Conservation (phyloP, 92 coral and sea anemone genomes). For the Virgularia gustaviana region DNA sequence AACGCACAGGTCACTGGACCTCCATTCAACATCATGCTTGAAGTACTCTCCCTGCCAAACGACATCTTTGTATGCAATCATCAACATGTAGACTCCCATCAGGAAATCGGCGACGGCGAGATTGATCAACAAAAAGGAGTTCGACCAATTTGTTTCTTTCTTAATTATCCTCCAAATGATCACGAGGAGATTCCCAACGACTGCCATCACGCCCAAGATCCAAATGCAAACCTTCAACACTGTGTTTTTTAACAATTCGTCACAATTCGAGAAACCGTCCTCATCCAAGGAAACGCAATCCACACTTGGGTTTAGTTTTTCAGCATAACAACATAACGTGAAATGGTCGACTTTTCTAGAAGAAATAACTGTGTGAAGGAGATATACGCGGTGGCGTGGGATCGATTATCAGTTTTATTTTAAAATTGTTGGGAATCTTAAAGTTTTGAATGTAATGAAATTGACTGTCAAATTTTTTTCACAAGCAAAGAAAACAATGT, state of each 20-base stretch:
- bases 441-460: too few species aligned
- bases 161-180: constrained; percentile 35
- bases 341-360: constrained; percentile 61
- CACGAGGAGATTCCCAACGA: constrained; percentile 58
- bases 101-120: constrained; percentile 64
- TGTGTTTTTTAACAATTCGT: constrained; percentile 74
- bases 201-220: constrained; percentile 61
- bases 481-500: too few species aligned
- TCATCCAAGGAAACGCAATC: constrained; percentile 1
- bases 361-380: too few species aligned
- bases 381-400: too few species aligned
- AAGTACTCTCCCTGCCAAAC: constrained; percentile 62
- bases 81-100: constrained; percentile 62
- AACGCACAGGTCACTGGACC: constrained; percentile 34
- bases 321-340: constrained; percentile 68
- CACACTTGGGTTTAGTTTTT: constrained; percentile 36
- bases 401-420: too few species aligned
- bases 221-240: constrained; percentile 54
- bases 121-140: constrained; percentile 59
- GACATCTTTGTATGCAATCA: constrained; percentile 53
- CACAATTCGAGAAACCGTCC: constrained; percentile 63
- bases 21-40: constrained; percentile 60
- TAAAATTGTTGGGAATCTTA: too few species aligned
- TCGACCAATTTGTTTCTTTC: constrained; percentile 51
- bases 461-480: too few species aligned